Percentiles rank a stretch among this genome's conserved stretches.
Evolutionary conservation across 2,797 vertebrate species (phyloP).

Genomic region (Tadarida brasiliensis): DNA sequence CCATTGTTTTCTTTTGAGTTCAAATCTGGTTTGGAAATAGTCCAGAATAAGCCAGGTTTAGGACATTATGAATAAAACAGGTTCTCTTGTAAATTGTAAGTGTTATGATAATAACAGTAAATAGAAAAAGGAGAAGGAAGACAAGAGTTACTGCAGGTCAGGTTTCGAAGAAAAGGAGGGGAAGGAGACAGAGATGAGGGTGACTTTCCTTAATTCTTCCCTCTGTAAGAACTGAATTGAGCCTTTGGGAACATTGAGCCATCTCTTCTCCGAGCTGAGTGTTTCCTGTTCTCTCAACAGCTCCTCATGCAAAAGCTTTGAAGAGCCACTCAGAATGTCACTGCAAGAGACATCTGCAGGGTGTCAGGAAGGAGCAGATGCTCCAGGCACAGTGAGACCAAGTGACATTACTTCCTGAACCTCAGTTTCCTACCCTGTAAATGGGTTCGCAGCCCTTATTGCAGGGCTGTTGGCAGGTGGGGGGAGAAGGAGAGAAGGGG

Average conservation of each 20-base stretch:
- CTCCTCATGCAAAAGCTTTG: neutral
- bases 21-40: neutral
- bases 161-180: neutral
- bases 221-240: rapidly evolving
- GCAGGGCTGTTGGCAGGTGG: too few species aligned
- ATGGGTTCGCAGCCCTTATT: too few species aligned
- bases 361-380: neutral
- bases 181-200: neutral
- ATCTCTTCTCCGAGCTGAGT: neutral
- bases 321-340: neutral
- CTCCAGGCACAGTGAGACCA: neutral
- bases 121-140: neutral
- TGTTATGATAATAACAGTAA: neutral
- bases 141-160: too few species aligned
- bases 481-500: neutral
- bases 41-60: neutral
- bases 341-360: neutral
- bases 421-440: neutral
- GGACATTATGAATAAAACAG: neutral
- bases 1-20: conserved; percentile 27
- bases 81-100: neutral
- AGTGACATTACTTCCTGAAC: neutral
- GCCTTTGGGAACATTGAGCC: too few species aligned
- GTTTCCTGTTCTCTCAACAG: neutral
- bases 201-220: neutral